Percentiles rank a stretch among this genome's conserved stretches.
These are phyloP conservation scores for Lasioglossum malachurum DNA, from an alignment of 2,888 invertebrate species.

Conservation along the genomic window DNA sequence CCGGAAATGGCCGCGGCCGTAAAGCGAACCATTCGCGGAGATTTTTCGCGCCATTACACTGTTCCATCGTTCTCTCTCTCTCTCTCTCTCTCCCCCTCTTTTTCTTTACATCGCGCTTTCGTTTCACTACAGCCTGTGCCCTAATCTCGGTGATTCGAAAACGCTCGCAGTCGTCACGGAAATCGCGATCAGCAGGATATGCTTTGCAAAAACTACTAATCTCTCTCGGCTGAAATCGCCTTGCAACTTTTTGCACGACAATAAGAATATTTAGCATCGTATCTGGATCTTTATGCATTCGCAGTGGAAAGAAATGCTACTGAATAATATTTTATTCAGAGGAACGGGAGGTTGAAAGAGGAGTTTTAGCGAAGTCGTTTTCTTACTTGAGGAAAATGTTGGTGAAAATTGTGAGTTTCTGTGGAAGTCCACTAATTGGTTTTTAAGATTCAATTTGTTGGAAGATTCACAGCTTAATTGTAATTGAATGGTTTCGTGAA, in stretches of 20 bases:
- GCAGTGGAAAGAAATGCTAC: not conserved
- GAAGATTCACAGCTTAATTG: not conserved
- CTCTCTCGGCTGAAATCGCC: not conserved
- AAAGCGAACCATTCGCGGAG: constrained; percentile 10
- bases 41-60: constrained; percentile 27
- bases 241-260: not conserved
- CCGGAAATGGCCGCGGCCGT: constrained; percentile 24
- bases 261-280: too few relatives aligned
- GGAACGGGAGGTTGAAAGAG: not conserved
- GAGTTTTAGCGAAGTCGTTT: too few relatives aligned
- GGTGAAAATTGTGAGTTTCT: not conserved
- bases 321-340: not conserved
- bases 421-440: not conserved
- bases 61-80: not conserved
- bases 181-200: not conserved
- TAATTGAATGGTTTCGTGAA: not conserved
- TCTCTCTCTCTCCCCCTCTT: not conserved
- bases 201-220: not conserved
- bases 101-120: not conserved
- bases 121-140: not conserved
- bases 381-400: too few relatives aligned
- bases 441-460: not conserved
- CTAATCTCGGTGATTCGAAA: not conserved
- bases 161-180: too few relatives aligned
- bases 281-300: not conserved